Base-by-base conservation (phyloP, 2,888 invertebrate species). In the Cataglyphis albicans region DNA sequence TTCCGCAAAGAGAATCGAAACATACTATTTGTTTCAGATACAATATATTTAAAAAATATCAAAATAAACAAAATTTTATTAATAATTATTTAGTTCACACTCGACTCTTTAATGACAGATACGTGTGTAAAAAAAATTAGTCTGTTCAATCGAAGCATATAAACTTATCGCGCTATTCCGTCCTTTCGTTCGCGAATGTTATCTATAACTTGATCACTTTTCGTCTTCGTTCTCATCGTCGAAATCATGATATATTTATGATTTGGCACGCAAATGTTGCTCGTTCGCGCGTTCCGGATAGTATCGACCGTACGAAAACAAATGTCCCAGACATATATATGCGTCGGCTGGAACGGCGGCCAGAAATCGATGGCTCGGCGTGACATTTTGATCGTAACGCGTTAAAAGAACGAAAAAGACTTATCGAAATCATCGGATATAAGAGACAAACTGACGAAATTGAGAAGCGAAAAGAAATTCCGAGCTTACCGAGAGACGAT, bases 391-490 rank as follows among this genome's bases (percentile, higher is more conserved):
- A 73, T 88, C 83, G 63, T 67, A 61, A 82, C 10, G 67, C 70
- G 52, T 82, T 67, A 64, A 83, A 81, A 74, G 15, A 21, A 59
- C 29, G 52, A 74, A 82, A 81, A 32, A 63, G 72, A 81, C 72
- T 78, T 83, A 83, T 65, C 68, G 81, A 83, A 80, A 83, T 81
- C 61, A 75, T 18, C 59, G 32, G 57, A 32, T 72, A 65, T 57
- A 32, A 55, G 21, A 38, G 82, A 86, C 80, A 70, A 80, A 70
- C 80, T 83, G 85, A 84, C 63, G 70, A 76, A 76, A 84, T 65
- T 72, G 65, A 68, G 21, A 32, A 68, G 61, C 38, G 63, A 48
- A 80, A 86, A 83, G 86, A 78, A 89, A 84, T 76, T 67, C 70
- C 61, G 18, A 55, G 76, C n/a, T 67, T 65, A 57, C 38, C 6